These are phyloP conservation scores for Damaliscus lunatus DNA, from an alignment of 2,113 vertebrate species.

Conservation along the genomic window DNA sequence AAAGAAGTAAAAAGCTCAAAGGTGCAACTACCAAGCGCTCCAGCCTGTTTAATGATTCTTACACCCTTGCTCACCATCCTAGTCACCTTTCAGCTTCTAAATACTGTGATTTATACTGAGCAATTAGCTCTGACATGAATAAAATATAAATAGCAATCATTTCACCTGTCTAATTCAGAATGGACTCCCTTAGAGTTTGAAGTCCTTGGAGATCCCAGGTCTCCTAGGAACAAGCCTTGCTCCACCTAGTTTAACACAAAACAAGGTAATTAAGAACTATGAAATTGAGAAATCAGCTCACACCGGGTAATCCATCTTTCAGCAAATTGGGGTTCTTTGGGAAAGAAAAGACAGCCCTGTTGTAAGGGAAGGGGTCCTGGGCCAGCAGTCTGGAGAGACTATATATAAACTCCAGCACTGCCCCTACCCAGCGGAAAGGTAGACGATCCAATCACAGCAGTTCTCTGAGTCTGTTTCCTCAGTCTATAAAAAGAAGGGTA, in stretches of 20 bases:
- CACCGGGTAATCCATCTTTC: background rate
- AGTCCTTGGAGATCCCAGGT: background rate
- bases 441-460: background rate
- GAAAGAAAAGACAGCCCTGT: background rate
- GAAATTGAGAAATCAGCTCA: conserved; percentile 5
- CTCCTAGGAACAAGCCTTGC: background rate
- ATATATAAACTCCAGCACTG: background rate
- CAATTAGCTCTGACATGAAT: background rate
- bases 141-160: background rate
- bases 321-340: background rate
- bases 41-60: background rate
- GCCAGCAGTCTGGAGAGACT: background rate
- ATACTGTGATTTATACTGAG: background rate
- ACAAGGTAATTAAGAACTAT: background rate
- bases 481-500: background rate
- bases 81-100: background rate
- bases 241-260: background rate
- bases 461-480: background rate
- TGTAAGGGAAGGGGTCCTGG: background rate
- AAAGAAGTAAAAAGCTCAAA: background rate
- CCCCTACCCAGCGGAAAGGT: background rate
- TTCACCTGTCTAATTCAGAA: background rate
- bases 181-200: background rate
- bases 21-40: background rate
- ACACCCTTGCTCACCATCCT: background rate